Conservation (phyloP, 1,140 invertebrate genomes). For the Ditylenchus dipsaci region DNA sequence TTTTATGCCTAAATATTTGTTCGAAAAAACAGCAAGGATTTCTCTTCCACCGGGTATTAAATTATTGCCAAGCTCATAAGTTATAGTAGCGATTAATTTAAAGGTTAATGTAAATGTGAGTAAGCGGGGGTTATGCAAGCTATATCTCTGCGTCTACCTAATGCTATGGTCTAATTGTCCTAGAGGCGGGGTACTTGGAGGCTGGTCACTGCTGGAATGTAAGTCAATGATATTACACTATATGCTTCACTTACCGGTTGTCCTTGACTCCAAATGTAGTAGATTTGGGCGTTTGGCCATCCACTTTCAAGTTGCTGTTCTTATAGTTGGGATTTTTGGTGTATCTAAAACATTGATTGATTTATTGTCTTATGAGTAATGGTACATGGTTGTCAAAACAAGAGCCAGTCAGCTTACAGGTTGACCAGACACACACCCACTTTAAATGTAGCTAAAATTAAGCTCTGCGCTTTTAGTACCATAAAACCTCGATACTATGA, state of each 20-base stretch:
- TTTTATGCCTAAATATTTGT: no score
- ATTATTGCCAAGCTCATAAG: neutral
- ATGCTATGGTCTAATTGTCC: constrained; percentile 49
- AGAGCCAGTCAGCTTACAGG: no score
- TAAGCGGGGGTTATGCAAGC: neutral
- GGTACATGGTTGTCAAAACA: no score
- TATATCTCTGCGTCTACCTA: constrained; percentile 21
- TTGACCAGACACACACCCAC: no score
- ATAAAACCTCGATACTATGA: no score
- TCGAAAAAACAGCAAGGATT: no score
- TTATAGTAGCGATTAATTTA: neutral
- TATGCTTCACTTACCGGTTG: constrained; percentile 8
- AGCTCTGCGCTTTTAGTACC: no score
- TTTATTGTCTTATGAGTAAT: neutral
- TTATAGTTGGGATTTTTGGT: constrained; percentile 42
- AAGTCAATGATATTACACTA: neutral
- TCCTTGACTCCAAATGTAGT: constrained; percentile 39
- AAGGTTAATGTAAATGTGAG: neutral
- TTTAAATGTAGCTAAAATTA: no score
- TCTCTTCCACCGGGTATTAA: neutral
- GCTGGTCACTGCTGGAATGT: constrained; percentile 16
- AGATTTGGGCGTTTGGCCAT: constrained; percentile 32
- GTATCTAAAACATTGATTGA: constrained; percentile 26
- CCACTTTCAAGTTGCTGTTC: constrained; percentile 9
- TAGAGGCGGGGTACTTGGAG: constrained; percentile 39